phyloP scores from a whole-genome alignment of 2,888 invertebrate species.

The Drosophila fungiperda region DNA sequence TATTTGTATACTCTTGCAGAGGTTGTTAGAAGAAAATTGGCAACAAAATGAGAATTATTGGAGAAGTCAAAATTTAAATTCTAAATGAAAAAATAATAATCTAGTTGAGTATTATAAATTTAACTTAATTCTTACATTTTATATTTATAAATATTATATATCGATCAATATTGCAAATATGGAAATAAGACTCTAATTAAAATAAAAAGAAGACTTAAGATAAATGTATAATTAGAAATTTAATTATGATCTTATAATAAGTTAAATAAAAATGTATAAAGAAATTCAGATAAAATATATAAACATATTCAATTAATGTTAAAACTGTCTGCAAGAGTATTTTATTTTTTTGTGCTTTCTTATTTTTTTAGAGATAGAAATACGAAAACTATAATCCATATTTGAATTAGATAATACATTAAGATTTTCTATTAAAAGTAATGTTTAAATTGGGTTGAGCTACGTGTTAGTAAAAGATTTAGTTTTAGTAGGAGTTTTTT shows the following conservation, averaged over 20 bases:
- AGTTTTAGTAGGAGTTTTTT: constrained; percentile 27
- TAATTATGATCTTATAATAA: neutral
- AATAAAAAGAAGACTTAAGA: no score
- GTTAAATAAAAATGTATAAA: neutral
- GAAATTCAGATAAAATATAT: neutral
- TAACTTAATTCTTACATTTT: neutral
- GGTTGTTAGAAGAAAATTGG: neutral
- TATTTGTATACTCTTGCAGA: constrained; percentile 7
- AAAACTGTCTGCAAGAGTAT: constrained; percentile 5
- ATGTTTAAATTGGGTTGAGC: constrained; percentile 32
- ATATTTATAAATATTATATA: neutral
- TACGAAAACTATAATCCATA: neutral
- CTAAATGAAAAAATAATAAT: neutral
- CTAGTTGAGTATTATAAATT: neutral
- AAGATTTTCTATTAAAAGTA: constrained; percentile 15
- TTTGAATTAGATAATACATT: constrained; percentile 7
- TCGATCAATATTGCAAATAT: neutral
- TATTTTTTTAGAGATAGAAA: neutral
- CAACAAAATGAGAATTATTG: no score
- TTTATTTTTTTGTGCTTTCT: neutral
- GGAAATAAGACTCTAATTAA: no score
- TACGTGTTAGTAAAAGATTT: constrained; percentile 48
- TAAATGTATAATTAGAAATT: no score
- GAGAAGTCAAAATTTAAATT: no score
- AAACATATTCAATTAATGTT: neutral